A percentile compares a stretch with the other conserved stretches of the same genome.
Conservation (phyloP, 2,113 vertebrate genomes). For the Aix galericulata region DNA sequence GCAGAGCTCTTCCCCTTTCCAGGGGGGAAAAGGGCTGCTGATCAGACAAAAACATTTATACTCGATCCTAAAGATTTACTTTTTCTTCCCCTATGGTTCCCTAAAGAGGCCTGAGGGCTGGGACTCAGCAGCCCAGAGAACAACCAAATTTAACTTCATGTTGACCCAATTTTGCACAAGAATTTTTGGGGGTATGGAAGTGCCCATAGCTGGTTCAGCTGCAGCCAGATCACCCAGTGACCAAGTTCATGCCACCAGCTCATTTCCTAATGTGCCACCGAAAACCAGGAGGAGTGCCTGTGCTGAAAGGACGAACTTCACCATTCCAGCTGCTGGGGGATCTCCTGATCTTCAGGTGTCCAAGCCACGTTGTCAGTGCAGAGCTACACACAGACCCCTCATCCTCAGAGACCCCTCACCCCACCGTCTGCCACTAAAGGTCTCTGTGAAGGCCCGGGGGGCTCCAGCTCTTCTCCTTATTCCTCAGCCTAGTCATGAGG, state of each 20-base stretch:
- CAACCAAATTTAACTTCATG: not conserved
- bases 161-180: not conserved
- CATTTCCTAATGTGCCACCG: not conserved
- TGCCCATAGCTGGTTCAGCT: not conserved
- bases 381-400: not conserved
- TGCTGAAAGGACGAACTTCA: not conserved
- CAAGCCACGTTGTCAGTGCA: not conserved
- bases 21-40: not conserved
- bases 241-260: rapidly evolving
- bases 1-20: not conserved
- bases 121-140: not conserved
- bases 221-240: not conserved
- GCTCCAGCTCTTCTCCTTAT: not conserved
- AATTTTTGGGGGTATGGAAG: not conserved
- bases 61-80: not conserved
- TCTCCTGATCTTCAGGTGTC: not conserved
- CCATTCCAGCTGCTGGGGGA: not conserved
- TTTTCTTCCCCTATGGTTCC: not conserved
- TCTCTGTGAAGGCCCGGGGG: not conserved
- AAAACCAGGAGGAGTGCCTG: not conserved
- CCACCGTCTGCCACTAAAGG: not conserved
- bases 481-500: not conserved
- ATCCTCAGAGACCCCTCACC: not conserved
- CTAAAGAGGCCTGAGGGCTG: not conserved
- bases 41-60: not conserved